Conservation (phyloP, 2,113 vertebrate genomes). For the Plestiodon gilberti region DNA sequence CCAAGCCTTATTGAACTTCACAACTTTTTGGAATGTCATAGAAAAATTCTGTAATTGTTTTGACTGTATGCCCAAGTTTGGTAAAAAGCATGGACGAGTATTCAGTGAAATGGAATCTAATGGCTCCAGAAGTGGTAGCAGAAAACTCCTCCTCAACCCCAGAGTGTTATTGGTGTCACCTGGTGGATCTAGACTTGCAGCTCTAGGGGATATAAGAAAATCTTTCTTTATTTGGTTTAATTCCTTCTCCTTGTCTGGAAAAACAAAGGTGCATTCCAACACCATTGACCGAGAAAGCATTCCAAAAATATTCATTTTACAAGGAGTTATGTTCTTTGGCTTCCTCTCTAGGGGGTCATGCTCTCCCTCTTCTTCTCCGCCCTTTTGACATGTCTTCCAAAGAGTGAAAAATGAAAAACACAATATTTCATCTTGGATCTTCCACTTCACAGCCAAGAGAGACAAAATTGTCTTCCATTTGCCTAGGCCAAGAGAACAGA, state of each 20-base stretch:
- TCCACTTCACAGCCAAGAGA: conserved; percentile 46
- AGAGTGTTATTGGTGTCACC: background rate
- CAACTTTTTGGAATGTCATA: background rate
- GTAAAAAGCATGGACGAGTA: background rate
- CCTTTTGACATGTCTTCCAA: conserved; percentile 13
- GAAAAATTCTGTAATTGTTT: background rate
- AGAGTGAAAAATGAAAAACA: conserved; percentile 26
- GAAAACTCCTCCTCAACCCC: background rate
- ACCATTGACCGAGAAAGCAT: background rate
- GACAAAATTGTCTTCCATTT: conserved; percentile 30
- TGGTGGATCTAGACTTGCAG: background rate
- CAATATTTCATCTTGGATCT: conserved; percentile 31
- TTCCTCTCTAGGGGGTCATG: conserved; percentile 27
- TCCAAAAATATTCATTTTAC: conserved; percentile 43
- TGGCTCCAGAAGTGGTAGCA: background rate
- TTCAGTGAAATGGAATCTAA: background rate
- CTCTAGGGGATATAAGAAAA: background rate
- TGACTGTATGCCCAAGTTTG: background rate
- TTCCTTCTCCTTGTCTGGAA: conserved; percentile 37
- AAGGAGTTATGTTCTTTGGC: conserved; percentile 41
- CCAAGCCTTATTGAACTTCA: background rate
- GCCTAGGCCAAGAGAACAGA: conserved; percentile 34
- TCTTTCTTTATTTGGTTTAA: conserved; percentile 35
- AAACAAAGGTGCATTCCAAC: conserved; percentile 51
- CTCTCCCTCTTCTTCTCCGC: background rate